Conservation (phyloP, 2,888 invertebrate genomes). For the Temnothorax unifasciatus region DNA sequence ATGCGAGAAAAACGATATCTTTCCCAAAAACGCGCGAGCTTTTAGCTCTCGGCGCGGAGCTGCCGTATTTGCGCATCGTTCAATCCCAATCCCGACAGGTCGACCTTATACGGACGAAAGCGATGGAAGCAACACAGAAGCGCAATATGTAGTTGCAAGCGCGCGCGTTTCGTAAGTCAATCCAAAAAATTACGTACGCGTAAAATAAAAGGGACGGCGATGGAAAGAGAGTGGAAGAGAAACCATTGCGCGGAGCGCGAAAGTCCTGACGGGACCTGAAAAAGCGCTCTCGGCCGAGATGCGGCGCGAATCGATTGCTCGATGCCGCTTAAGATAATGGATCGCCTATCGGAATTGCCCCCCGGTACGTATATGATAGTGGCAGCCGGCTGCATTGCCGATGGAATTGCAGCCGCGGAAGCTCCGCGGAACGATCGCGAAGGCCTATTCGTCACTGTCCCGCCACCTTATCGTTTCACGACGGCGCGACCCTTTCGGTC, state of each 20-base stretch:
- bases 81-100: constrained; percentile 54
- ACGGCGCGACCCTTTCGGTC: constrained; percentile 70
- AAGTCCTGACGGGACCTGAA: constrained; percentile 35
- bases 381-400: constrained; percentile 63
- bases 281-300: constrained; percentile 56
- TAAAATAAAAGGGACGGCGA: constrained; percentile 5
- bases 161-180: constrained; percentile 29
- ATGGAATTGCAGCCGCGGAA: constrained; percentile 70
- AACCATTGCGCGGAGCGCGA: constrained; percentile 27
- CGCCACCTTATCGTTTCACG: constrained; percentile 73
- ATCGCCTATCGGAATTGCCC: constrained; percentile 76
- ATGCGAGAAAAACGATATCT: constrained; percentile 46
- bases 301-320: constrained; percentile 70
- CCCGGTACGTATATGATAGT: constrained; percentile 71
- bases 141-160: constrained; percentile 54
- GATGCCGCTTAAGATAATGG: constrained; percentile 76
- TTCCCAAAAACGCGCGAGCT: constrained; percentile 43
- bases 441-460: constrained; percentile 76
- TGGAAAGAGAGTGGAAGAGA: constrained; percentile 1
- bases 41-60: constrained; percentile 17
- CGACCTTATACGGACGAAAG: constrained; percentile 13
- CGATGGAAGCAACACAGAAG: constrained; percentile 37
- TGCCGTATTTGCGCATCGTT: constrained; percentile 32
- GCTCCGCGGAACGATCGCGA: constrained; percentile 59
- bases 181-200: constrained; percentile 26